Evolutionary conservation across 2,797 vertebrate genomes (phyloP).

Genomic region (Anableps anableps): DNA sequence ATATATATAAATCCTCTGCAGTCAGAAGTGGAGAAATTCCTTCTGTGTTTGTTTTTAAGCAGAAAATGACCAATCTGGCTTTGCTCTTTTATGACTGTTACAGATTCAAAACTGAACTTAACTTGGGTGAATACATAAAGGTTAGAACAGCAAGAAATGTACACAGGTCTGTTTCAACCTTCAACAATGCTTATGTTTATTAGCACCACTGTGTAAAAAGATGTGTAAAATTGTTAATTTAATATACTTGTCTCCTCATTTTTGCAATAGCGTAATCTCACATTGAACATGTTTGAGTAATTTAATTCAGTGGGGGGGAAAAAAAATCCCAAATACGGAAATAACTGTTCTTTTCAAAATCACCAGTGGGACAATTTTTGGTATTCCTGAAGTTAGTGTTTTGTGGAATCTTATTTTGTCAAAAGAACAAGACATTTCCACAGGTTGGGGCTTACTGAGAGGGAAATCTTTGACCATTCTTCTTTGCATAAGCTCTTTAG

Average conservation of each 20-base stretch:
- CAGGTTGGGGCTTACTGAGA: too few relatives aligned
- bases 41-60: constrained; percentile 4
- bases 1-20: background rate
- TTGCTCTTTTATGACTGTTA: background rate
- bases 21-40: constrained; percentile 2
- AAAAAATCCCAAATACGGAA: too few relatives aligned
- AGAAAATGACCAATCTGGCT: background rate
- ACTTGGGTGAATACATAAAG: background rate
- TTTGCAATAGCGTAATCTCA: background rate
- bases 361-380: too few relatives aligned
- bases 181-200: background rate
- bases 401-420: too few relatives aligned
- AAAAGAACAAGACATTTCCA: too few relatives aligned
- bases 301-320: too few relatives aligned
- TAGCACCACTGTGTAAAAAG: background rate
- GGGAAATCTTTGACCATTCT: too few relatives aligned
- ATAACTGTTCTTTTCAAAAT: too few relatives aligned
- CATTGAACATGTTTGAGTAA: background rate
- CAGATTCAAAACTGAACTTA: background rate
- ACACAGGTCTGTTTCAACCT: background rate
- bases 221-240: background rate
- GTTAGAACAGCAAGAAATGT: background rate
- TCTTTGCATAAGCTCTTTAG: too few relatives aligned
- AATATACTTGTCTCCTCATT: background rate
- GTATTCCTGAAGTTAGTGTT: too few relatives aligned